Conservation (phyloP, 1,140 invertebrate species). For the Neuroterus valhalla region DNA sequence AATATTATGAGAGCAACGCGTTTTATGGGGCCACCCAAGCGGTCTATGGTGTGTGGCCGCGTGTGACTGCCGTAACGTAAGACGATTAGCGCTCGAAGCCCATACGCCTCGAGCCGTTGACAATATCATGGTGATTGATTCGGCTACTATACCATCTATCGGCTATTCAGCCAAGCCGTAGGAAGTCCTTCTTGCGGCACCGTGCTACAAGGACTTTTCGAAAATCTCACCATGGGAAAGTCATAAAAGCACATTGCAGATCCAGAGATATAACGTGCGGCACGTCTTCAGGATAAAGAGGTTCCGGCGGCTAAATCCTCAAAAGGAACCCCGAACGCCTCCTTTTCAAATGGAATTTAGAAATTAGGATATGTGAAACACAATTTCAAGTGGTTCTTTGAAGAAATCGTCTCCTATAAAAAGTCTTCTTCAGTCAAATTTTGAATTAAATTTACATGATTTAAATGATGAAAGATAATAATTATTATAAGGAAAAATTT, state of each 20-base stretch:
- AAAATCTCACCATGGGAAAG: constrained; percentile 37
- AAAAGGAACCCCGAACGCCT: background rate
- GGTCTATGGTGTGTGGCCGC: constrained; percentile 51
- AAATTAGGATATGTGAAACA: background rate
- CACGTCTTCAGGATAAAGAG: constrained; percentile 10
- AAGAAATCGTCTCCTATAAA: too few species aligned
- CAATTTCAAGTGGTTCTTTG: constrained; percentile 3
- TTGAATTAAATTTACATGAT: too few species aligned
- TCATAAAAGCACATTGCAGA: background rate
- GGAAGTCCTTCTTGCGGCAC: constrained; percentile 36
- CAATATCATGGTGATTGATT: constrained; percentile 55
- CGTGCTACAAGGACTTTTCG: background rate
- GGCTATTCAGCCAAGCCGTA: constrained; percentile 37
- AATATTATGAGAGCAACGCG: constrained; percentile 52
- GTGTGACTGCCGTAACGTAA: constrained; percentile 53
- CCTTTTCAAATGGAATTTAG: background rate
- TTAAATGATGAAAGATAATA: too few species aligned
- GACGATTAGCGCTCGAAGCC: constrained; percentile 53
- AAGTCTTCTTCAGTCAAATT: too few species aligned
- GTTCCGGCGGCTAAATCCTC: constrained; percentile 18
- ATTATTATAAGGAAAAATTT: too few species aligned
- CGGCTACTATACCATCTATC: constrained; percentile 46
- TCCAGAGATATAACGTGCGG: constrained; percentile 12
- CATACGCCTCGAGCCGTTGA: constrained; percentile 46
- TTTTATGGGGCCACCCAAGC: constrained; percentile 54